Conservation (phyloP, 2,888 invertebrate genomes). For the Acanthococcus lagerstroemiae region DNA sequence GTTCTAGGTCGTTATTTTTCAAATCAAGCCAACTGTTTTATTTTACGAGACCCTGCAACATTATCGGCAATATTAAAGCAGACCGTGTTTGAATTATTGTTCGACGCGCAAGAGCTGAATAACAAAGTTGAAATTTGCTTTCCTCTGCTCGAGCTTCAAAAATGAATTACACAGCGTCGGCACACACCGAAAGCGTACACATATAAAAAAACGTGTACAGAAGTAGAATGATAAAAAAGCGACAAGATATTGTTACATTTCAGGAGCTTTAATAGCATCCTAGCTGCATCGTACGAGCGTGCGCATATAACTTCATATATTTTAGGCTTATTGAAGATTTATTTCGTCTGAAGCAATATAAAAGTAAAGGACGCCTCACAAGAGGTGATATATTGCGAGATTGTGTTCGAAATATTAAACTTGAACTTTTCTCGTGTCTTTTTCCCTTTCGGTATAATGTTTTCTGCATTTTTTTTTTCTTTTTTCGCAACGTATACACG, state of each 20-base stretch:
- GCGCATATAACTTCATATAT: conserved; percentile 29
- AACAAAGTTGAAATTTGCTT: conserved; percentile 17
- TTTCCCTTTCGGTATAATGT: not conserved
- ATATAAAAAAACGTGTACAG: conserved; percentile 24
- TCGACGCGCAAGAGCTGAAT: conserved; percentile 10
- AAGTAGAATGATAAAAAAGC: conserved; percentile 18
- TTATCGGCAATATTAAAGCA: conserved; percentile 22
- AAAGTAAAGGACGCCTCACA: conserved; percentile 23
- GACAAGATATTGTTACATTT: conserved; percentile 16
- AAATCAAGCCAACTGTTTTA: no score
- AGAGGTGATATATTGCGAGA: conserved; percentile 22
- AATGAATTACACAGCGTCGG: not conserved
- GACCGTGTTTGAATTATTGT: conserved; percentile 9
- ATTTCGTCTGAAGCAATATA: conserved; percentile 25
- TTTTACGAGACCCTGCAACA: no score
- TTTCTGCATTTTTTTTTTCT: not conserved
- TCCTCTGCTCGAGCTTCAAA: not conserved
- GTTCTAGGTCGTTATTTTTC: no score
- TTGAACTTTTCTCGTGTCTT: not conserved
- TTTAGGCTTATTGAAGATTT: conserved; percentile 25
- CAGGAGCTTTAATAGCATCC: conserved; percentile 21
- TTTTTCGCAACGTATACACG: no score
- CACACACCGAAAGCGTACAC: conserved; percentile 1
- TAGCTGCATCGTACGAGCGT: conserved; percentile 15
- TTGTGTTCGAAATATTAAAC: conserved; percentile 29